phyloP scores from a whole-genome alignment of 92 coral and sea anemone species.

The Siderastrea radians region DNA sequence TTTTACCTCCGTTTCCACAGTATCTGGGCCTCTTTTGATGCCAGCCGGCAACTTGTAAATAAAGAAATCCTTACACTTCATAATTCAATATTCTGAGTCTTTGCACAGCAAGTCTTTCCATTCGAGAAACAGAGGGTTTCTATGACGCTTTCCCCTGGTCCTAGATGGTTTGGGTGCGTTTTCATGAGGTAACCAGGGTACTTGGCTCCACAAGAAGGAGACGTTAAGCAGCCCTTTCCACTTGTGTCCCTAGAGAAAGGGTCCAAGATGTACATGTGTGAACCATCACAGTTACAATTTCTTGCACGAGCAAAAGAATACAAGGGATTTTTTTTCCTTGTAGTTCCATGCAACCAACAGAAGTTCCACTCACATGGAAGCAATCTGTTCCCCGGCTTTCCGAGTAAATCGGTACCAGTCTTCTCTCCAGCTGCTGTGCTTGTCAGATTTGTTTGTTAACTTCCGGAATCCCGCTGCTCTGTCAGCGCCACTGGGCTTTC shows the following conservation, averaged over 20 bases:
- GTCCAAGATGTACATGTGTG: background rate
- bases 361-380: conserved; percentile 11
- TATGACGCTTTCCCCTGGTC: background rate
- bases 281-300: background rate
- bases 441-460: conserved; percentile 32
- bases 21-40: conserved; percentile 18
- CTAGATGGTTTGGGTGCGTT: conserved; percentile 22
- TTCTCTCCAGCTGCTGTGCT: background rate
- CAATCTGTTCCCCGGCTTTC: conserved; percentile 21
- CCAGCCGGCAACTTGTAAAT: conserved; percentile 20
- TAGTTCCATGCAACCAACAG: background rate
- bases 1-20: conserved; percentile 25
- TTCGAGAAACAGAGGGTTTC: conserved; percentile 25
- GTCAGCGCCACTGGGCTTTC: background rate
- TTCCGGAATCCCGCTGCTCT: conserved; percentile 17
- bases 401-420: conserved; percentile 31
- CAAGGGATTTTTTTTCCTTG: background rate
- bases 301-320: too few species aligned
- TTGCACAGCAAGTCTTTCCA: conserved; percentile 21
- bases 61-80: conserved; percentile 24
- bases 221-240: conserved; percentile 16
- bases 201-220: conserved; percentile 40
- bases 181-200: conserved; percentile 34
- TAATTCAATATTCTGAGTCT: conserved; percentile 18
- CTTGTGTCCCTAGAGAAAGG: background rate